Evolutionary conservation across 2,888 invertebrate species (phyloP).

Genomic region (Frankliniella intonsa): DNA sequence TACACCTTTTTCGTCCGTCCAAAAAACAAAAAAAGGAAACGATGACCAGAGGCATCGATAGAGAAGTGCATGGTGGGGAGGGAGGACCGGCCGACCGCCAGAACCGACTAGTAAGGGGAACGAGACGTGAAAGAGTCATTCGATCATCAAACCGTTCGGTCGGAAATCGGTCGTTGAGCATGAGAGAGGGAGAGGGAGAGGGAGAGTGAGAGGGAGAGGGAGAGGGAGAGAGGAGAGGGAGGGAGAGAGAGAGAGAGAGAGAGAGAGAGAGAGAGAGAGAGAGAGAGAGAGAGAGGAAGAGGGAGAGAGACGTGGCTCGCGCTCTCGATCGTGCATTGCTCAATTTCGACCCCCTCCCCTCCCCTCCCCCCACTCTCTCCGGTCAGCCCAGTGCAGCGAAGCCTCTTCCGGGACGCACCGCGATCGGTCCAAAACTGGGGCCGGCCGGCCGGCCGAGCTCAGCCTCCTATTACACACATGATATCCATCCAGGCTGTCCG

Average conservation of each 20-base stretch:
- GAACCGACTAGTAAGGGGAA: too few relatives aligned
- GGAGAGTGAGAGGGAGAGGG: neutral
- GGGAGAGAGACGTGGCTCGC: neutral
- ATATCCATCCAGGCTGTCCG: too few relatives aligned
- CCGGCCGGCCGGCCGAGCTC: too few relatives aligned
- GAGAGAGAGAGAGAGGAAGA: neutral
- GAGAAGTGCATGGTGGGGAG: neutral
- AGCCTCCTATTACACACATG: too few relatives aligned
- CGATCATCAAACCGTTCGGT: neutral
- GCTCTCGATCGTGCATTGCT: too few relatives aligned
- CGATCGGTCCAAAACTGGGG: too few relatives aligned
- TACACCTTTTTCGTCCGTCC: neutral
- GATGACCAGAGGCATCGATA: neutral
- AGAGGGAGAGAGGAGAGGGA: neutral
- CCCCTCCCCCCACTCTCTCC: too few relatives aligned
- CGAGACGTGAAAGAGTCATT: too few relatives aligned
- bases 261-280: conserved; percentile 9
- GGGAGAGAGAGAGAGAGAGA: neutral
- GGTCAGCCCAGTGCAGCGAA: too few relatives aligned
- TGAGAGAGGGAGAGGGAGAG: neutral
- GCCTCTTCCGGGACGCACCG: too few relatives aligned
- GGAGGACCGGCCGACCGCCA: too few relatives aligned
- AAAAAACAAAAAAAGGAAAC: neutral
- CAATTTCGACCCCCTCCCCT: too few relatives aligned
- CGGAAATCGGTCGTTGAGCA: neutral